Evolutionary conservation across 2,797 vertebrate species (phyloP).

Genomic region (Spatula versicolor): DNA sequence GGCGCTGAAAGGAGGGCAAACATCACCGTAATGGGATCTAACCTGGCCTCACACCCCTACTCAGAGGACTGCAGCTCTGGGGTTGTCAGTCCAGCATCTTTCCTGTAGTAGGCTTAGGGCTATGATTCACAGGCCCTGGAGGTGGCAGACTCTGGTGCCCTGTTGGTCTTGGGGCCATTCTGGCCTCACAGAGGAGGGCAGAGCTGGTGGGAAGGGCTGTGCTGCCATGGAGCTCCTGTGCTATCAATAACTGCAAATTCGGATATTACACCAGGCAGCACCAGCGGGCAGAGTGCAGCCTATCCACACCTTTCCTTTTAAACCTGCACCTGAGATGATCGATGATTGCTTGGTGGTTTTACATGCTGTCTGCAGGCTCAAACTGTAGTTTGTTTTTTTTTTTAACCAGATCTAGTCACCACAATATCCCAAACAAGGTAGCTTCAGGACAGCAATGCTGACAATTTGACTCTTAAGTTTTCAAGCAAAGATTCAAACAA

Average conservation of each 20-base stretch:
- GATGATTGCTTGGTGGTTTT: background rate
- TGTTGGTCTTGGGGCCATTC: background rate
- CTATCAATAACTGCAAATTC: background rate
- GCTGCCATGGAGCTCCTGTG: background rate
- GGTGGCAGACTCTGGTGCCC: background rate
- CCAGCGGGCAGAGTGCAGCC: background rate
- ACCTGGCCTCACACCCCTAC: background rate
- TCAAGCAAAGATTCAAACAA: background rate
- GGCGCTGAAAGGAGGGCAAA: background rate
- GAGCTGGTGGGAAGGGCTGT: background rate
- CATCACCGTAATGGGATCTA: background rate
- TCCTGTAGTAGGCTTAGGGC: background rate
- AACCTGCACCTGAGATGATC: background rate
- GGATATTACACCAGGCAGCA: background rate
- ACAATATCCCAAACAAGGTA: accelerated
- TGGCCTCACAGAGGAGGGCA: background rate
- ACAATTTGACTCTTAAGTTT: background rate
- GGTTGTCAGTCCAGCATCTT: background rate
- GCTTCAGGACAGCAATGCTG: background rate
- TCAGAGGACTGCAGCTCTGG: background rate
- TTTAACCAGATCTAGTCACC: background rate
- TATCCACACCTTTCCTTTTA: background rate
- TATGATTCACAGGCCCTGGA: background rate
- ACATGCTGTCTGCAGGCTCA: background rate
- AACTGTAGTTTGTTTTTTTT: background rate